Evolutionary conservation across 2,113 vertebrate species (phyloP), one percentile per base, ranked within the genome.

Genomic region (Cranoglanis bouderius): DNA sequence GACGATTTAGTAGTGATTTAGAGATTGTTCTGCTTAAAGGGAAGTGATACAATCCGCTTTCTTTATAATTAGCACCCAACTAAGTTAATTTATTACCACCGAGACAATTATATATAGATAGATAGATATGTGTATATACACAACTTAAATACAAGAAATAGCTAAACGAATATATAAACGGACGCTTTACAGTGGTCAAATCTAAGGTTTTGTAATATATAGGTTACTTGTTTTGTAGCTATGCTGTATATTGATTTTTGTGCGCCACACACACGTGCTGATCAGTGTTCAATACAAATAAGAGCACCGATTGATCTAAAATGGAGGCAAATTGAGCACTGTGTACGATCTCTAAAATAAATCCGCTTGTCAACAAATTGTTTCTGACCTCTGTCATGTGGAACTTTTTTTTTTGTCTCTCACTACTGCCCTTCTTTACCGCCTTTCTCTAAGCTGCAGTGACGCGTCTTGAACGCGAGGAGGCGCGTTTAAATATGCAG

Each of bases 341-440:
- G 1, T 61, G 55, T 82, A 82, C 19, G 3, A 55, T 4, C 7
- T 46, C 14, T 24, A 18, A 40, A 43, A 32, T 1, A 63, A 67
- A 53, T 46, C 40, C 4, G 21, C 18, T 53, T 13, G 10, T 32
- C 29, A 24, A 16, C 29, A 21, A 46, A 80, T 8, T 35, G 49
- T 26, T 65, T 55, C 49, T 26, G 32, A 74, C 18, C 67, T 32
- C n/a, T 59, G 70, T 85, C 49, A 72, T 85, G 63, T 35, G 19
- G 5, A 53, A 35, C 84, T 5, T 72, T 72, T 29, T 29, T n/a
- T 67, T 40, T n/a, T n/a, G n/a, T 63, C 38, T 21, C 38, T 2
- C 80, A 59, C 21, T 78, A 83, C 53, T 74, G 77, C 85, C 61
- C 29, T 70, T 51, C 63, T 82, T 89, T 89, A 32, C 65, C 77